Base-by-base conservation (phyloP, 2,113 vertebrate genomes). In the Empidonax traillii region DNA sequence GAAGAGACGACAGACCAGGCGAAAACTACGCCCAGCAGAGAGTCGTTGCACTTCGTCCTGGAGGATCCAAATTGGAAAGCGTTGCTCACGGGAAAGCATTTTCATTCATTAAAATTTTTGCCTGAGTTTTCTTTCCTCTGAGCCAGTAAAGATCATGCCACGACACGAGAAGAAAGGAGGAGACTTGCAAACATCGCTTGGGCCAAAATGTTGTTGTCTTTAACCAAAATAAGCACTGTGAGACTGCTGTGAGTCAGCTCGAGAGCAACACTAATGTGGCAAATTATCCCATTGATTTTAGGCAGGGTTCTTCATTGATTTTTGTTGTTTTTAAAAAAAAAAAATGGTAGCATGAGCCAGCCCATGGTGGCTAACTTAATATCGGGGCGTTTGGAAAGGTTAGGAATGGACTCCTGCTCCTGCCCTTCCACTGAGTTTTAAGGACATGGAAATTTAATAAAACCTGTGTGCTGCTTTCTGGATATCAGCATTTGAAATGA, bases 281-380 rank as follows among this genome's bases (percentile, higher is more conserved):
- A 92, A 92, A 88, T 95, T 89, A 95, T 87, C 65, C 85, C 93
- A 93, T 87, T 88, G 96, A 94, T 96, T 97, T 97, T 94, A 95
- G 93, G 94, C 92, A 93, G 90, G 94, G 94, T 89, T 96, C 96
- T 94, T 68, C 88, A 90, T 92, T 62, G 93, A 97, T 95, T 96
- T 93, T 56, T 93, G 21, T 76, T 75, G 12, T 39, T 39, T 39
- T 39, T 92, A 7, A 24, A 24, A 23, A 31, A 31, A 87, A 93
- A 93, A 92, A 78, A 87, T 21, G 67, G 62, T 39, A 6, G 8
- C 4, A 82, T 27, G 62, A 94, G 73, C 82, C 84, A 96, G 91
- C 49, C 58, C 80, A 27, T 8, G 28, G 77, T 85, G 90, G 28
- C 61, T 77, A 89, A 93, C 80, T 94, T 90, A 85, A 87, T 76